Evolutionary conservation across 2,797 vertebrate genomes (phyloP).

Genomic region (Pyrocephalus nanus): DNA sequence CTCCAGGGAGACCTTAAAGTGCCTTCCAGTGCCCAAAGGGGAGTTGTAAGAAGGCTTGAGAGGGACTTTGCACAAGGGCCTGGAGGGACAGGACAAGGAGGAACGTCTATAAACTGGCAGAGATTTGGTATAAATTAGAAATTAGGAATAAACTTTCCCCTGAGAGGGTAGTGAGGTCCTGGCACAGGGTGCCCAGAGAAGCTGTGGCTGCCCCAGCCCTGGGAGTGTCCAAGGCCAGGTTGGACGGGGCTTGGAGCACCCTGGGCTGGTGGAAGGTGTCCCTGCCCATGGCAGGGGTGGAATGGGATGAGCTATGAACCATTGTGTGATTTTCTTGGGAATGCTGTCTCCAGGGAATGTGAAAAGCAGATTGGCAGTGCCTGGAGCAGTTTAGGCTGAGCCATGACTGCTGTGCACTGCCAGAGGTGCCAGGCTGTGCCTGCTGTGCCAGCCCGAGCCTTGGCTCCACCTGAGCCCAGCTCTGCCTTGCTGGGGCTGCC

Average conservation of each 20-base stretch:
- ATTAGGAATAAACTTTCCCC: neutral
- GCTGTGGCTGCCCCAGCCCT: neutral
- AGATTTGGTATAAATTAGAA: too few relatives aligned
- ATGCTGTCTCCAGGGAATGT: neutral
- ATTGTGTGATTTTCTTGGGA: neutral
- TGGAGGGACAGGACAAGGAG: neutral
- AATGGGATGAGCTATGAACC: neutral
- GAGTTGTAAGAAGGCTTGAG: neutral
- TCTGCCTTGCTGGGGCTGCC: neutral
- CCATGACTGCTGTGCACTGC: neutral
- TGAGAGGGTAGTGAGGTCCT: neutral
- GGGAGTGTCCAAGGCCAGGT: neutral
- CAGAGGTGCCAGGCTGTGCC: neutral
- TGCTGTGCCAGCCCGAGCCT: neutral
- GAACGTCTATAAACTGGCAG: neutral
- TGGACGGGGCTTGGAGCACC: neutral
- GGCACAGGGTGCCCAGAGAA: neutral
- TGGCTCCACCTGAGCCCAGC: neutral
- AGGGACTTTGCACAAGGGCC: neutral
- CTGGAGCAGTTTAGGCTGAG: neutral
- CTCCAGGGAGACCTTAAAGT: neutral
- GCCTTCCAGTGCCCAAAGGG: neutral
- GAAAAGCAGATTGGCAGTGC: neutral
- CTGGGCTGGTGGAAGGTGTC: neutral
- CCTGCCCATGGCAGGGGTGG: neutral